A percentile compares a stretch with the other conserved stretches of the same genome.
Evolutionary conservation across 2,888 invertebrate species (phyloP).

Genomic region (Oegoconia quadripuncta): DNA sequence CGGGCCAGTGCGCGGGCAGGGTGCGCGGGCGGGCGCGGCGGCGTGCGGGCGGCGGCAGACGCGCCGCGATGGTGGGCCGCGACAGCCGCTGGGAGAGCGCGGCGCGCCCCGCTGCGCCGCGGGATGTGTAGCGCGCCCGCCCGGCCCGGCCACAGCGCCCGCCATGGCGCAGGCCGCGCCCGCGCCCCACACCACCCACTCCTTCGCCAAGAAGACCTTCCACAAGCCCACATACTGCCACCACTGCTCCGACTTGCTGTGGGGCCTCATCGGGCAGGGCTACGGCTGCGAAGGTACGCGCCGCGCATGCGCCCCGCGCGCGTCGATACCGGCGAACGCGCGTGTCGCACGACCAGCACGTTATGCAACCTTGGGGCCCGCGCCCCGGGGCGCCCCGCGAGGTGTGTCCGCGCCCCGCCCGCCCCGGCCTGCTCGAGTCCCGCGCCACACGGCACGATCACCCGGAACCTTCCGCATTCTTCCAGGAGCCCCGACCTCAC

Average conservation of each 20-base stretch:
- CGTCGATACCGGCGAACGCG: slow-evolving; percentile 57
- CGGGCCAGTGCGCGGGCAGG: slow-evolving; percentile 22
- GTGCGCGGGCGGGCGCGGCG: slow-evolving; percentile 39
- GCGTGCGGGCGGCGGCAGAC: slow-evolving; percentile 55
- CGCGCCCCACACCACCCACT: slow-evolving; percentile 88
- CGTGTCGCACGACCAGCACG: slow-evolving; percentile 57
- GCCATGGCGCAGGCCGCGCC: slow-evolving; percentile 80
- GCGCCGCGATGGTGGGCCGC: slow-evolving; percentile 79
- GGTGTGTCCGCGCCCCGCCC: slow-evolving; percentile 21
- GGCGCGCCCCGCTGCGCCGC: slow-evolving; percentile 80
- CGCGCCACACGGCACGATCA: slow-evolving; percentile 11
- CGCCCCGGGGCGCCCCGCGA: slow-evolving; percentile 49
- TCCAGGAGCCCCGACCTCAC: neutral
- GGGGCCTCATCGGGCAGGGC: slow-evolving; percentile 99
- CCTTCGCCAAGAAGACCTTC: slow-evolving; percentile 99
- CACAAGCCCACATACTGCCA: slow-evolving; percentile 99
- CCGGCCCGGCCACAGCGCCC: slow-evolving; percentile 76
- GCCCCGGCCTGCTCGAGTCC: slow-evolving; percentile 21
- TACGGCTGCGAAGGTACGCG: slow-evolving; percentile 99
- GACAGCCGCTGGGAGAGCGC: slow-evolving; percentile 78
- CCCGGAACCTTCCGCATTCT: slow-evolving; percentile 13
- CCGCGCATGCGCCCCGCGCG: slow-evolving; percentile 69
- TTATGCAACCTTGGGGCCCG: slow-evolving; percentile 65
- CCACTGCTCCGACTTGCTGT: slow-evolving; percentile 99
- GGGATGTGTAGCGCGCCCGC: slow-evolving; percentile 76